These are phyloP conservation scores for Amphiprion percula DNA, from an alignment of 2,113 vertebrate species.

Conservation along the genomic window DNA sequence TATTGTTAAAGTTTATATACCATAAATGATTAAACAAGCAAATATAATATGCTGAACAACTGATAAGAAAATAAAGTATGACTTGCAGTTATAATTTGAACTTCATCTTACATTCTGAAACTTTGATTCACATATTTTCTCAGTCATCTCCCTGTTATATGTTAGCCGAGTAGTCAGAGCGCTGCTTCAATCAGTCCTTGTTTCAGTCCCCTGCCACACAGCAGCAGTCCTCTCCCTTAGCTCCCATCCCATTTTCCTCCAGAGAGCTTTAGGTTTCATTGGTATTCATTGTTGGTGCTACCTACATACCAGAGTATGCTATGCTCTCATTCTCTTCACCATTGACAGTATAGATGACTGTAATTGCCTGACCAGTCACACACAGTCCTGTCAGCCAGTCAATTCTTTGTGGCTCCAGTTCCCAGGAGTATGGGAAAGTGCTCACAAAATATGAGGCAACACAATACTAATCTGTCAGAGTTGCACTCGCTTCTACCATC, in stretches of 20 bases:
- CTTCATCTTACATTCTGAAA: neutral
- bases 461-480: conserved; percentile 22
- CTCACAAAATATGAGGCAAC: conserved; percentile 17
- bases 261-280: conserved; percentile 66
- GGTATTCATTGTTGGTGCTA: conserved; percentile 64
- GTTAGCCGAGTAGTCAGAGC: neutral
- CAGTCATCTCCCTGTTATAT: conserved; percentile 23
- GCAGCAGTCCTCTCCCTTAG: conserved; percentile 58
- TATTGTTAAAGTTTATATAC: too few species aligned
- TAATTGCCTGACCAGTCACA: conserved; percentile 22
- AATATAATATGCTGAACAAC: neutral
- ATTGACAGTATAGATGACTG: conserved; percentile 13
- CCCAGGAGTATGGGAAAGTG: conserved; percentile 50
- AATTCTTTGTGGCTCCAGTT: conserved; percentile 26
- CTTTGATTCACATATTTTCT: neutral
- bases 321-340: conserved; percentile 40
- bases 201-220: conserved; percentile 43
- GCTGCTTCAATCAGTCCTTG: conserved; percentile 66
- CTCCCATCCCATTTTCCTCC: conserved; percentile 44
- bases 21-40: too few species aligned
- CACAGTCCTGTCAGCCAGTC: conserved; percentile 22
- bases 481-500: neutral
- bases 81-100: neutral
- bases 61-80: too few species aligned
- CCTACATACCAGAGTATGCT: conserved; percentile 42